phyloP scores from a whole-genome alignment of 2,888 invertebrate genomes.

The Leptogaster cylindrica region DNA sequence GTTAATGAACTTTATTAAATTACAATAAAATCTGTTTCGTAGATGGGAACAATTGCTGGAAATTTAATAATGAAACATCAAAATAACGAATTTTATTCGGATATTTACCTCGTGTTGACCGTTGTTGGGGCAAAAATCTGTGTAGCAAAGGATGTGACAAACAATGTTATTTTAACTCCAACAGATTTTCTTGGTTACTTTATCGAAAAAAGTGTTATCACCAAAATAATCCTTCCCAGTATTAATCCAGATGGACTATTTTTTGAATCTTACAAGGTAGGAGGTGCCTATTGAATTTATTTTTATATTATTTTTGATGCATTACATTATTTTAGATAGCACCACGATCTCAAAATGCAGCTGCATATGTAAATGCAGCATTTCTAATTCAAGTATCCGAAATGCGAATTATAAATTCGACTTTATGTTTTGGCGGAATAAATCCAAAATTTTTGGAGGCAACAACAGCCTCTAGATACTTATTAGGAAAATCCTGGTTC shows the following conservation, averaged over 20 bases:
- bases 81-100: slow-evolving; percentile 70
- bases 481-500: slow-evolving; percentile 62
- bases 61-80: slow-evolving; percentile 70
- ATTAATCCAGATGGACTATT: slow-evolving; percentile 62
- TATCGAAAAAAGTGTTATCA: slow-evolving; percentile 69
- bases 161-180: not conserved
- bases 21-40: slow-evolving; percentile 49
- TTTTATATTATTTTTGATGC: too few species aligned
- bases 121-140: slow-evolving; percentile 52
- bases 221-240: slow-evolving; percentile 66
- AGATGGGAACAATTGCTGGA: slow-evolving; percentile 70
- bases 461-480: slow-evolving; percentile 57
- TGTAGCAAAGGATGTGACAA: slow-evolving; percentile 55
- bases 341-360: slow-evolving; percentile 72
- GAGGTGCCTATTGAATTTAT: too few species aligned
- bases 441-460: slow-evolving; percentile 65
- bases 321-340: slow-evolving; percentile 65
- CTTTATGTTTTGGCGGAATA: slow-evolving; percentile 70
- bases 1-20: not conserved
- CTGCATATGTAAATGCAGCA: slow-evolving; percentile 74
- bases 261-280: slow-evolving; percentile 54
- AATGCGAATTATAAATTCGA: slow-evolving; percentile 54
- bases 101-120: slow-evolving; percentile 64
- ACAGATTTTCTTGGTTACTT: slow-evolving; percentile 65
- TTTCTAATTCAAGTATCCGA: slow-evolving; percentile 67